Evolutionary conservation across 2,888 invertebrate species (phyloP), one percentile per base, ranked within the genome.

Genomic region (Lithophane socia): DNA sequence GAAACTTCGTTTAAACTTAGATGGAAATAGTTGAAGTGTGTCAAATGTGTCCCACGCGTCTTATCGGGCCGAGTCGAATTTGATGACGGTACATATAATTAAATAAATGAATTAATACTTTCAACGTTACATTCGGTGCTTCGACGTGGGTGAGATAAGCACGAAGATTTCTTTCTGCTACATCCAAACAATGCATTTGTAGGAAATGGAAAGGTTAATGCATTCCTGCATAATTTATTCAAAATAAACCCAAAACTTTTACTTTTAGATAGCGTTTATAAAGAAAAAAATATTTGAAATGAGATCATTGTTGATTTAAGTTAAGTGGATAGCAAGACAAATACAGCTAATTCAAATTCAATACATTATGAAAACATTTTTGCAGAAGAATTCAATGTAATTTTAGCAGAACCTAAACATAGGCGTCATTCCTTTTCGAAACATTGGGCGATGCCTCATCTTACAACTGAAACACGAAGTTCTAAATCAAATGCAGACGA

Each of bases 41-140:
- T 88, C 84, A 84, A 82, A 82, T 72, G 42, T 72, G 29, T 86
- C 91, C 91, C 89, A 91, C 91, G 89, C 90, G 72, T 74, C 78
- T 84, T 88, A 89, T 89, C 85, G 66, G 58, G 56, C 80, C 81
- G 84, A 87, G 85, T 86, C 87, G 87, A 91, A 89, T 89, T 86
- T 87, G 87, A 89, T 90, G 88, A 87, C 80, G 84, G 84, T 77
- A 85, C 83, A 87, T 75, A 85, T 89, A 89, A 89, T 82, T 78
- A 81, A 82, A 86, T 83, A 77, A 71, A 80, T 89, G 83, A 90
- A 90, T 88, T 86, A 82, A 90, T 88, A 84, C 86, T 90, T 89
- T 90, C 83, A 75, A 86, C 72, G 73, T 86, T 82, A 83, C 79
- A 84, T 80, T 80, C 80, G 79, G 77, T 77, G 68, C 42, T 69